Evolutionary conservation across 2,888 invertebrate species (phyloP).

Genomic region (Drosophila incognita): DNA sequence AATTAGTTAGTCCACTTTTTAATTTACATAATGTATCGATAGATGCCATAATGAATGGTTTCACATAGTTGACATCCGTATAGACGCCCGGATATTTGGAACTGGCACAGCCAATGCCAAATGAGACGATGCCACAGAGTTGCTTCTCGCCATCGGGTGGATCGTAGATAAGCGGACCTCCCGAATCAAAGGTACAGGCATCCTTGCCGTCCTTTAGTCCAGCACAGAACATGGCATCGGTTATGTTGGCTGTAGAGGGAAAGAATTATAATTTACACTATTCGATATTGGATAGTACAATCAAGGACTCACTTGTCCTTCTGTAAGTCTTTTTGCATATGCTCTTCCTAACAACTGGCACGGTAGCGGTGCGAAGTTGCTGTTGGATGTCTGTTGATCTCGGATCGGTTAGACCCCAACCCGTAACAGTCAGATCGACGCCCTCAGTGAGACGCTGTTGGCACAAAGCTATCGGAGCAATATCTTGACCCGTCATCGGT

Average conservation of each 20-base stretch:
- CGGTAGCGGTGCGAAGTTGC: constrained; percentile 37
- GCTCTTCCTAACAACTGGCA: constrained; percentile 45
- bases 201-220: constrained; percentile 57
- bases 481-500: constrained; percentile 29
- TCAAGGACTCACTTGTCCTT: constrained; percentile 24
- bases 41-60: constrained; percentile 52
- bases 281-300: not conserved
- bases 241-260: constrained; percentile 19
- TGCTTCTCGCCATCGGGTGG: not conserved
- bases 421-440: constrained; percentile 35
- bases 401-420: constrained; percentile 58
- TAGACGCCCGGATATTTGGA: constrained; percentile 91
- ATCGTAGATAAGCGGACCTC: constrained; percentile 69
- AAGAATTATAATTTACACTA: not conserved
- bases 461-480: constrained; percentile 37
- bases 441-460: not conserved
- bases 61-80: constrained; percentile 86
- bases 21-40: not conserved
- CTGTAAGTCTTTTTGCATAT: constrained; percentile 39
- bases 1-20: too few species aligned
- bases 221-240: constrained; percentile 76
- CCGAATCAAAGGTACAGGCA: constrained; percentile 79
- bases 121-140: constrained; percentile 89
- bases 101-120: constrained; percentile 76
- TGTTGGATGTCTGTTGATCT: not conserved